Evolutionary conservation across 2,888 invertebrate genomes (phyloP).

Genomic region (Lysandra coridon): DNA sequence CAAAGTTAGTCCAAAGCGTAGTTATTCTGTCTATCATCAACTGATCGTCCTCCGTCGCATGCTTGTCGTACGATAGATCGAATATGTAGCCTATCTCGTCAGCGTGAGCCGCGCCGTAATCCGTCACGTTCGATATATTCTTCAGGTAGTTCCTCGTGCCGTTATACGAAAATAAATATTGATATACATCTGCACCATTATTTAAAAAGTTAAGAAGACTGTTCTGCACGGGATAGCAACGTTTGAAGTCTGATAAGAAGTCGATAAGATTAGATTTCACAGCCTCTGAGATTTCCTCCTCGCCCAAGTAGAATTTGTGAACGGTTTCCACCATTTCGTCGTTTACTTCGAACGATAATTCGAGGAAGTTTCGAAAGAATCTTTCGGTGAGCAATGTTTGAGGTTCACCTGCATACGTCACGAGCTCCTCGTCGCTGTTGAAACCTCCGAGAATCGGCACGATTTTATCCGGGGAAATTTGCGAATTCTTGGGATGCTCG

Average conservation of each 20-base stretch:
- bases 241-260: conserved; percentile 25
- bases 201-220: conserved; percentile 17
- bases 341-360: conserved; percentile 11
- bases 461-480: not conserved
- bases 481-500: not conserved
- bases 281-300: conserved; percentile 15
- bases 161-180: conserved; percentile 29
- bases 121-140: not conserved
- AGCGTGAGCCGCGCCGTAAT: not conserved
- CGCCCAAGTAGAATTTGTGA: conserved; percentile 24
- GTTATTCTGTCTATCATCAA: conserved; percentile 22
- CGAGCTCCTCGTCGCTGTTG: conserved; percentile 20
- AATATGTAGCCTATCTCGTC: conserved; percentile 31
- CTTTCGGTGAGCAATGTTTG: not conserved
- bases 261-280: conserved; percentile 23
- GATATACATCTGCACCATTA: conserved; percentile 8
- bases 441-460: conserved; percentile 20
- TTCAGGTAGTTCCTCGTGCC: conserved; percentile 27
- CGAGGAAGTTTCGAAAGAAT: conserved; percentile 3
- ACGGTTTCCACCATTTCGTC: conserved; percentile 27
- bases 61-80: conserved; percentile 10
- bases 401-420: not conserved
- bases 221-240: conserved; percentile 26
- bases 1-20: conserved; percentile 23
- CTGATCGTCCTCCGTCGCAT: conserved; percentile 24